A percentile compares a stretch with the other conserved stretches of the same genome.
phyloP scores from a whole-genome alignment of 2,888 invertebrate species.

The Eurois occulta region DNA sequence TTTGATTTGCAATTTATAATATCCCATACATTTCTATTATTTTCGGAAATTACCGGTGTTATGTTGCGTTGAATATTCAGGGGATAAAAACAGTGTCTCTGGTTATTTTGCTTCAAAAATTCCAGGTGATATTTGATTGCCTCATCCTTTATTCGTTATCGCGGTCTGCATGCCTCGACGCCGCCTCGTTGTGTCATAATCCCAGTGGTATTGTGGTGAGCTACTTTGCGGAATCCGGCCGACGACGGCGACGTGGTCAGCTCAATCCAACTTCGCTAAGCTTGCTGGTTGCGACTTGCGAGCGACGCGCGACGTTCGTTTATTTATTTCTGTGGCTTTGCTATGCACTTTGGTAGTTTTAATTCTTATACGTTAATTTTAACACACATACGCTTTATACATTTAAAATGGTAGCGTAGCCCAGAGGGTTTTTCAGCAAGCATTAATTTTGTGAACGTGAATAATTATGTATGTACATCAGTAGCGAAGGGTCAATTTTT shows the following conservation, averaged over 20 bases:
- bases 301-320: neutral
- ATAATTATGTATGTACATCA: too few relatives aligned
- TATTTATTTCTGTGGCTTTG: conserved; percentile 6
- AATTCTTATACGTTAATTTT: neutral
- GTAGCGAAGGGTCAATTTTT: too few relatives aligned
- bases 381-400: neutral
- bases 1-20: too few relatives aligned
- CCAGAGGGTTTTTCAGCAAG: too few relatives aligned
- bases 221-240: neutral
- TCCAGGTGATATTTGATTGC: neutral
- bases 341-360: neutral
- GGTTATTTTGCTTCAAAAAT: neutral
- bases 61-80: too few relatives aligned
- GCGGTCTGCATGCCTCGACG: neutral
- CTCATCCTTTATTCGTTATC: neutral
- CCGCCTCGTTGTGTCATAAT: neutral
- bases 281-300: conserved; percentile 21
- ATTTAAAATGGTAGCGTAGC: neutral
- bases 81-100: too few relatives aligned
- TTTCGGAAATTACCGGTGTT: too few relatives aligned
- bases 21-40: too few relatives aligned
- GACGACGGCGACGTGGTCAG: conserved; percentile 8
- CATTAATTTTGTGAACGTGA: too few relatives aligned
- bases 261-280: neutral
- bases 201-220: neutral